Conservation (phyloP, 23 tunicate species). For the Styela clava region DNA sequence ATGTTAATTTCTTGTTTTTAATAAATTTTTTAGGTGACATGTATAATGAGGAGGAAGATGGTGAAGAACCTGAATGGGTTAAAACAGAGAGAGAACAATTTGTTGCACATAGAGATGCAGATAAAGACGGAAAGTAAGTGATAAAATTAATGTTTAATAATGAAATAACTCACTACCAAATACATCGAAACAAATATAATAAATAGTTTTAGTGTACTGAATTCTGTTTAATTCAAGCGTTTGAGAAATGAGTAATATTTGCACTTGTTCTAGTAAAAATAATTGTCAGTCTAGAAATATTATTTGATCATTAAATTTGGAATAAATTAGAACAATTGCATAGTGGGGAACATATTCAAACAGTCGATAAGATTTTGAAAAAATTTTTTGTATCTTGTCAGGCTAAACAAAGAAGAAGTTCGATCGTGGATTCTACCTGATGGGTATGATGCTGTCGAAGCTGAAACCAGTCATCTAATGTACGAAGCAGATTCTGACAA, state of each 20-base stretch:
- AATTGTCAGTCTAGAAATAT: too few species aligned
- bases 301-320: too few species aligned
- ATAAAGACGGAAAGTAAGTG: conserved; percentile 29
- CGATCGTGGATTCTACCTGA: conserved; percentile 84
- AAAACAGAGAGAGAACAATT: conserved; percentile 41
- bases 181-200: too few species aligned
- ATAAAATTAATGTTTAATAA: not conserved
- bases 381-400: not conserved
- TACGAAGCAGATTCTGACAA: conserved; percentile 36
- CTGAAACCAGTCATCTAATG: conserved; percentile 86
- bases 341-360: too few species aligned
- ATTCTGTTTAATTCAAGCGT: too few species aligned
- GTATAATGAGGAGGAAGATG: conserved; percentile 36
- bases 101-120: conserved; percentile 13
- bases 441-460: conserved; percentile 75
- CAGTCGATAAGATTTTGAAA: too few species aligned
- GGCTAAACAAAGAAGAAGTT: conserved; percentile 71
- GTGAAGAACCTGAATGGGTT: conserved; percentile 52
- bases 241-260: too few species aligned
- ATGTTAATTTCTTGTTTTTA: too few species aligned
- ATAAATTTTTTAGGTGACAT: conserved; percentile 28
- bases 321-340: too few species aligned
- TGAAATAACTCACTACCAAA: not conserved
- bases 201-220: too few species aligned
- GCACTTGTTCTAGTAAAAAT: too few species aligned